Base-by-base conservation (phyloP, 2,797 vertebrate genomes). In the Tympanoctomys barrerae region DNA sequence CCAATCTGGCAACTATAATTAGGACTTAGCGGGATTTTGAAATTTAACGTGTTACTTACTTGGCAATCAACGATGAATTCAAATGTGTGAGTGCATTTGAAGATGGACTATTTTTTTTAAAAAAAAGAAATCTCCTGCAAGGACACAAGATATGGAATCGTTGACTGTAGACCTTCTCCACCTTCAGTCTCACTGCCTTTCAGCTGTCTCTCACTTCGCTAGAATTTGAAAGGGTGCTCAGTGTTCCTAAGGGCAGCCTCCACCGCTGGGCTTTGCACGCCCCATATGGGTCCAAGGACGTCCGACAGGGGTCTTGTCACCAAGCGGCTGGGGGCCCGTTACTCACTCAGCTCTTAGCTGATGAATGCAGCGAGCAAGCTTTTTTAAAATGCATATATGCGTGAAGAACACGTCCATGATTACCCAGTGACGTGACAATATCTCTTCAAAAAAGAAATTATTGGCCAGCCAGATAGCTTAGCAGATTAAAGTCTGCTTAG, bases 41-140 rank as follows among this genome's bases (percentile, higher is more conserved):
- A 90, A 95, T 92, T 94, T 95, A 66, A 96, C 90, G 96, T 95
- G 97, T 75, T 97, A 97, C 98, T 97, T 97, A 31, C 16, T 92
- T 97, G 86, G 77, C 81, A 97, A 95, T 98, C 97, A 96, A 90
- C 80, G 97, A 95, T 42, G 75, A 95, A 98, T 97, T 95, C 94
- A 92, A 97, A 87, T 90, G 92, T 36, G 16, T 95, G 87, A 80
- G 18, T 87, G 70, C 96, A 84, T 77, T 97, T 96, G 94, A 59
- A 95, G 36, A 49, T 79, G 75, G 46, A 95, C 71, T 95, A n/a
- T 89, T 87, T 70, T 42, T 66, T 42, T 36, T n/a, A n/a, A 7
- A 93, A 97, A 96, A 57, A 57, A 54, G 84, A 89, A 87, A 70
- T 6, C 24, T 7, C 80, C 92, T 95, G 61, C 66, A 77, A 84